Base-by-base conservation (phyloP, 2,888 invertebrate genomes). In the Epinotia nisella region DNA sequence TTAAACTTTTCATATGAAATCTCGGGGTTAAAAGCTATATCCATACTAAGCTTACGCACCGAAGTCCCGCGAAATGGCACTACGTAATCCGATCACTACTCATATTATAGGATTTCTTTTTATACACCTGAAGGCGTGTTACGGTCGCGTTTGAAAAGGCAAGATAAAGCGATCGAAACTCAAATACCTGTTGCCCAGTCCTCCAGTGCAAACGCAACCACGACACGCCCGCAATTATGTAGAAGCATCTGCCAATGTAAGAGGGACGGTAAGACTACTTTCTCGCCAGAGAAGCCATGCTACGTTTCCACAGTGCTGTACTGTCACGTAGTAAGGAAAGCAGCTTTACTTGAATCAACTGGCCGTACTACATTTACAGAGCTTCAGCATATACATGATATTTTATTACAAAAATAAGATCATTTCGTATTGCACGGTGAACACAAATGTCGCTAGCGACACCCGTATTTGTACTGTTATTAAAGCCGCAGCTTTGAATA, bases 401-500 rank as follows among this genome's bases (percentile, higher is more conserved):
- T 65, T 55, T 53, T 55, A 65, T 65, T 65, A 65, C 35, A 65
- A 65, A 65, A 55, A 65, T 55, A 65, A 15, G 53, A 19, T 55
- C 17, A 19, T 58, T 21, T 68, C 24, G 41, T 49, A 68, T 56
- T 24, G 58, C 39, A 59, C 29, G 58, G 56, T 45, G 55, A 58
- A 67, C 56, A 67, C 67, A 45, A 13, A 19, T 35, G 55, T 67
- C 67, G 58, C 67, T 17, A 56, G 41, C 58, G 56, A 41, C 67
- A 49, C 11, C 17, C 56, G 45, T 67, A 21, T 67, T 68, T 58
- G 67, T 58, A 58, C 58, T 68, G 58, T 56, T 45, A 29, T 68
- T 59, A 59, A 65, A 65, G 65, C 64, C 55, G 24, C 64, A 17
- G 64, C 55, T 62, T 61, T 35, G n/a, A 64, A 17, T 65, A 65